phyloP scores from a whole-genome alignment of 30 jellyfish, hydroid and myxozoan species.

The Cassiopea andromeda region DNA sequence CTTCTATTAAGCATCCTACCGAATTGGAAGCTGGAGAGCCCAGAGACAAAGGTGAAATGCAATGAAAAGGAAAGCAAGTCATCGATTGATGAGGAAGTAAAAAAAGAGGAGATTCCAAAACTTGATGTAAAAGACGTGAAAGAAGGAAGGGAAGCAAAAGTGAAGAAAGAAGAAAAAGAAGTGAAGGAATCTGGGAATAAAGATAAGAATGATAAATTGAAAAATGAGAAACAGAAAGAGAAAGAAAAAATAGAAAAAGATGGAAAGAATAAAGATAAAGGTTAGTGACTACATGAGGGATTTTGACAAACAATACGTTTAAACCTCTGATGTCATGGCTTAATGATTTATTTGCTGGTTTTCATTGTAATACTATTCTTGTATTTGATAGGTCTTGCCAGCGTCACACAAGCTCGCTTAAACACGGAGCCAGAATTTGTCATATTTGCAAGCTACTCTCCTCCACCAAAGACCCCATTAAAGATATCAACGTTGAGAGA shows the following conservation, averaged over 20 bases:
- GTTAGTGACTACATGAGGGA: background rate
- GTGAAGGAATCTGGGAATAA: constrained; percentile 37
- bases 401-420: constrained; percentile 64
- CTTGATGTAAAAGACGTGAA: constrained; percentile 66
- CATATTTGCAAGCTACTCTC: constrained; percentile 76
- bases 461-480: constrained; percentile 65
- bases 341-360: background rate
- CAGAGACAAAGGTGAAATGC: constrained; percentile 23
- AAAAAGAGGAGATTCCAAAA: constrained; percentile 50
- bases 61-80: constrained; percentile 44
- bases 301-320: too few species aligned
- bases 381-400: constrained; percentile 33
- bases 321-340: background rate
- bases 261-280: constrained; percentile 71
- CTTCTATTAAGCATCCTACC: constrained; percentile 67
- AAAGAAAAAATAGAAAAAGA: constrained; percentile 61
- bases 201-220: constrained; percentile 63
- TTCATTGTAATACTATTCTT: background rate
- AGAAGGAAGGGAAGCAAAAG: constrained; percentile 56
- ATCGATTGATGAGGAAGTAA: constrained; percentile 47
- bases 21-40: constrained; percentile 81
- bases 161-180: constrained; percentile 62
- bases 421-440: constrained; percentile 79
- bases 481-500: constrained; percentile 70
- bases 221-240: constrained; percentile 31